These are phyloP conservation scores for Glossophaga mutica DNA, from an alignment of 2,797 vertebrate genomes.

Conservation along the genomic window DNA sequence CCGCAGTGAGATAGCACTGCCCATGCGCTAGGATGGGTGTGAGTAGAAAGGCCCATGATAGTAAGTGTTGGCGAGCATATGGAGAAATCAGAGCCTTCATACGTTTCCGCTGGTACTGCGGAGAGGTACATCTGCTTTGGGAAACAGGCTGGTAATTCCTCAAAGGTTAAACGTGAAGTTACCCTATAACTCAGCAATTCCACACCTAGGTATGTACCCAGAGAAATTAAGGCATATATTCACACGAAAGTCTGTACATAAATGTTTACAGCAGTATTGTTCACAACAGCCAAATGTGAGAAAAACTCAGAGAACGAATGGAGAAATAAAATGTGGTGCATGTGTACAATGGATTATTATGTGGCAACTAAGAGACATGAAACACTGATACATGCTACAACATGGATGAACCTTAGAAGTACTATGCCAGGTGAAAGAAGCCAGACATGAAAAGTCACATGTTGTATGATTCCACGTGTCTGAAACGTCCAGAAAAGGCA, in stretches of 20 bases:
- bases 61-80: neutral
- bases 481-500: neutral
- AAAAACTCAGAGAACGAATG: neutral
- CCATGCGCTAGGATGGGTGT: neutral
- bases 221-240: neutral
- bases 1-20: neutral
- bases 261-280: neutral
- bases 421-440: neutral
- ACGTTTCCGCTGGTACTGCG: neutral
- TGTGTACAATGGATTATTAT: neutral
- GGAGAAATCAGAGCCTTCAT: neutral
- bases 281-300: neutral
- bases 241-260: neutral
- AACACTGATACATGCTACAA: neutral
- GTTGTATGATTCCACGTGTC: fast-evolving
- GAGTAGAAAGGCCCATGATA: neutral
- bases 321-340: neutral
- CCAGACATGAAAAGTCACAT: neutral
- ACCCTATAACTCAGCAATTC: neutral
- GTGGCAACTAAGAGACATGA: neutral
- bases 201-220: neutral
- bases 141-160: neutral
- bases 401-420: neutral
- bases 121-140: neutral
- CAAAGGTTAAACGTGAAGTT: neutral